Evolutionary conservation across 2,888 invertebrate species (phyloP).

Genomic region (Drosophila mayaguana): DNA sequence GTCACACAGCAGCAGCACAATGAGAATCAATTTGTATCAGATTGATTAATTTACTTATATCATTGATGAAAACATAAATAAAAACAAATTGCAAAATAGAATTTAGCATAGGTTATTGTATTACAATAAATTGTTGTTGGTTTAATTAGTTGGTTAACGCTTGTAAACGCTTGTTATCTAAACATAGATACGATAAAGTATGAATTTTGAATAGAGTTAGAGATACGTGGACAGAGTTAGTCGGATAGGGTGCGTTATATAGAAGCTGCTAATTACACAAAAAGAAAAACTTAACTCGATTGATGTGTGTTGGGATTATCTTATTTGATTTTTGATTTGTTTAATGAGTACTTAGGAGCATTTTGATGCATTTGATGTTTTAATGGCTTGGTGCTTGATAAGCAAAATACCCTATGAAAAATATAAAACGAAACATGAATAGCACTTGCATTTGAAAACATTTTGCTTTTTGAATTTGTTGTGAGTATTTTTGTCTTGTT

Average conservation of each 20-base stretch:
- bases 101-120: constrained; percentile 44
- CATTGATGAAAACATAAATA: constrained; percentile 33
- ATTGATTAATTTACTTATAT: constrained; percentile 69
- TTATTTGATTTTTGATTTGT: constrained; percentile 7
- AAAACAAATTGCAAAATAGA: constrained; percentile 48
- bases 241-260: constrained; percentile 53
- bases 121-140: constrained; percentile 13
- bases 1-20: constrained; percentile 68
- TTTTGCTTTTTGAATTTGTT: constrained; percentile 31
- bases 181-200: constrained; percentile 12
- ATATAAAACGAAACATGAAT: constrained; percentile 54
- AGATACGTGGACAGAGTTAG: constrained; percentile 35
- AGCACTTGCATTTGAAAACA: constrained; percentile 61
- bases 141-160: constrained; percentile 12
- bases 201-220: constrained; percentile 20
- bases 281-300: constrained; percentile 30
- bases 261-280: constrained; percentile 63
- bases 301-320: constrained; percentile 43
- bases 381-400: constrained; percentile 52
- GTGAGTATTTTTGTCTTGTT: constrained; percentile 16
- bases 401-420: constrained; percentile 56
- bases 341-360: constrained; percentile 43
- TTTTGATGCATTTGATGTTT: constrained; percentile 43
- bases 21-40: constrained; percentile 73
- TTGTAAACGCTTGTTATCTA: constrained; percentile 16